Evolutionary conservation across 1,140 invertebrate species (phyloP), one percentile per base, ranked within the genome.

Genomic region (Asobara japonica): DNA sequence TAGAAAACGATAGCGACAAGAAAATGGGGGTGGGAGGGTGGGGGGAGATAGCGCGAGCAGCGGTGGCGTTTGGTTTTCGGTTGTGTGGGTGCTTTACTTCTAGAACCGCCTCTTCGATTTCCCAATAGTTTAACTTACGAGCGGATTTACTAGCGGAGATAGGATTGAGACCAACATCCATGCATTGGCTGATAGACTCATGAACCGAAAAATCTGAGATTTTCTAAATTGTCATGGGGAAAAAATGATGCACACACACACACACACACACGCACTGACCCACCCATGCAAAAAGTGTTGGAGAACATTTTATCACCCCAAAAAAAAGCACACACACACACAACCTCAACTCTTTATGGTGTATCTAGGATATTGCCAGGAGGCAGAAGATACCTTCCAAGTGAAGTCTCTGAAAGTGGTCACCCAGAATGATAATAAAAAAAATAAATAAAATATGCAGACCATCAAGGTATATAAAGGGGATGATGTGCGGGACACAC

Each of bases 121-220:
- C 81, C 82, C 84, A 86, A 85, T 86, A 87, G 85, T 86, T 87
- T 87, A 86, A 87, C 84, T 87, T 86, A 87, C 82, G 82, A 80
- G 81, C 83, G 84, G 86, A 87, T 87, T 87, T 87, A 87, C 84
- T 86, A 80, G 79, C 80, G 76, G 79, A 86, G 85, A 87, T 86
- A 85, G 83, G 79, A 81, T 79, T 80, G 60, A 71, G 68, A 77
- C 79, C 74, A 61, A 65, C 45, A 60, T 56, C 10, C 70, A 75
- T 74, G 79, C 80, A 82, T 83, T 79, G 77, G 74, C 75, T 84
- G 83, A 85, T 84, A 85, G 83, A 85, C 78, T 20, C 66, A 75
- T 78, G 78, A 78, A 83, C 83, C 82, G 78, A 78, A 77, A 73
- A 71, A 79, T 78, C 80, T 79, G 75, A 80, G 75, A 78, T 45